Base-by-base conservation (phyloP, 2,797 vertebrate species). In the Leptodactylus fallax region DNA sequence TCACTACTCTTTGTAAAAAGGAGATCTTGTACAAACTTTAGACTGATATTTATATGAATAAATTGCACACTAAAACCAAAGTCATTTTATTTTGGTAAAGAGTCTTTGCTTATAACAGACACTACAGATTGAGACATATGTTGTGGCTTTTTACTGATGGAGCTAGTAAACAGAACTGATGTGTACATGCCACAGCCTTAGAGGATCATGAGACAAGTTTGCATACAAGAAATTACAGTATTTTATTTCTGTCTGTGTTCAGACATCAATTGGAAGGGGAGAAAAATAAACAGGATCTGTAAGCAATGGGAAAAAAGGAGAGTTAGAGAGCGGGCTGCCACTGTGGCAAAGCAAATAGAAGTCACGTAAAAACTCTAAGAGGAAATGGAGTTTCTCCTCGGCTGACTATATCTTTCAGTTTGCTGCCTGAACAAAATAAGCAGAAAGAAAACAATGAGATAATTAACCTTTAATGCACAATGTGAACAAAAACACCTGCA, bases 401-500 rank as follows among this genome's bases (percentile, higher is more conserved):
- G 69, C 45, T 17, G 65, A 80, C 25, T 51, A 51, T 23, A 86
- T 77, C 51, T 58, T 71, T 82, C 58, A 82, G 58, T 77, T 83
- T 77, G 51, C 58, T 76, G 53, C 71, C 71, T 67, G 78, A 56
- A 74, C 84, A 89, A 83, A 86, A 89, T 60, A 81, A 85, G 47
- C 16, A 65, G 63, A 36, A 83, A 55, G 8, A 69, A 74, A 51
- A 72, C 11, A 19, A 56, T 21, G 72, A 56, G 79, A 82, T 69
- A 77, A 85, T 58, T 86, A 80, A 86, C 83, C 74, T 89, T 89
- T 86, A 89, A 86, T 89, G 84, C 84, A 89, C 84, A 86, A 81
- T 67, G 79, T 86, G 79, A 86, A 78, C 85, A 83, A 51, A 89
- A 81, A 77, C 56, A 85, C 58, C 79, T 89, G 79, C 27, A 81